These are phyloP conservation scores for Neuroterus valhalla DNA, from an alignment of 1,140 invertebrate genomes.

Conservation along the genomic window DNA sequence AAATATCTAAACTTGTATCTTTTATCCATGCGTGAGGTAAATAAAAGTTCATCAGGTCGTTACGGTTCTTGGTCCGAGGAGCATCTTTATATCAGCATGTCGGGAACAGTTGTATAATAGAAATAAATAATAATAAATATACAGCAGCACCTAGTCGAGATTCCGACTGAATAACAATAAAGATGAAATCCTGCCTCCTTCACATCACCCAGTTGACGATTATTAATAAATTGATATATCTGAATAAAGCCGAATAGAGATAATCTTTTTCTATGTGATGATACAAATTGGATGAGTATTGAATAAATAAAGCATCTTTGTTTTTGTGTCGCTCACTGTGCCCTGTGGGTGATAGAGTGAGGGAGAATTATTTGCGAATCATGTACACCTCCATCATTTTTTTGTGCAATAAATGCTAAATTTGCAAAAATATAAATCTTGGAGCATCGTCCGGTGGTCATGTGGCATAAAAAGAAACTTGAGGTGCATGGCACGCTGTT, in stretches of 20 bases:
- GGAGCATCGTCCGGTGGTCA: conserved; percentile 68
- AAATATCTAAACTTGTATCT: conserved; percentile 20
- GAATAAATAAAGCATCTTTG: conserved; percentile 62
- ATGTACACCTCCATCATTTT: conserved; percentile 65
- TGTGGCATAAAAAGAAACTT: conserved; percentile 67
- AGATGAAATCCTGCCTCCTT: conserved; percentile 68
- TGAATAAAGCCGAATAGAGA: conserved; percentile 37
- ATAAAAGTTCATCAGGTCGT: conserved; percentile 49
- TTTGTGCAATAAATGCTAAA: conserved; percentile 70
- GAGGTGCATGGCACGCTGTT: conserved; percentile 40
- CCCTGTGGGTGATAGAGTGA: conserved; percentile 52
- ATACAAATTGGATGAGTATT: conserved; percentile 44
- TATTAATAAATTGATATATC: conserved; percentile 48
- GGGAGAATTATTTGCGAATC: conserved; percentile 51
- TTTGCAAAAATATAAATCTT: conserved; percentile 60
- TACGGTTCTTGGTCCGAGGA: conserved; percentile 50
- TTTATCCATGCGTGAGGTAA: background rate
- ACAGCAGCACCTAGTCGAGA: conserved; percentile 62
- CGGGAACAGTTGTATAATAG: conserved; percentile 58
- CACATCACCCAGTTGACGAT: conserved; percentile 62
- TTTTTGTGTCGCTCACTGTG: conserved; percentile 59
- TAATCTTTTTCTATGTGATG: conserved; percentile 37
- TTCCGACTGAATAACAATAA: conserved; percentile 65
- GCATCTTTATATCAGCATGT: conserved; percentile 49
- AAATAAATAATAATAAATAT: conserved; percentile 59